Conservation (phyloP, 2,797 vertebrate genomes). For the Rhinichthys osculus region DNA sequence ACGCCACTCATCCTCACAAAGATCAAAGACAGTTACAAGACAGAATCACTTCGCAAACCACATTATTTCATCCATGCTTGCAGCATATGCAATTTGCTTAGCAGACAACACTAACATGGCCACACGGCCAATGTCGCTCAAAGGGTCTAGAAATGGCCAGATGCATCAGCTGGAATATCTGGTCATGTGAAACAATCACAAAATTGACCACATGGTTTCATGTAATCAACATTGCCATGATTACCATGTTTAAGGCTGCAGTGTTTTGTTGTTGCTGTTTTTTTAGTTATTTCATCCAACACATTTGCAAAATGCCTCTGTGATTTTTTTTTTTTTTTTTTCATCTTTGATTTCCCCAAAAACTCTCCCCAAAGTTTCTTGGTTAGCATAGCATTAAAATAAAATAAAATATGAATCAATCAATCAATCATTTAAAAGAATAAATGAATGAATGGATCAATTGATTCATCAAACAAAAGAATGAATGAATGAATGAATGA, state of each 20-base stretch:
- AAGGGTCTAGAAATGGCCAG: neutral
- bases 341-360: neutral
- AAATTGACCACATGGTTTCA: neutral
- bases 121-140: neutral
- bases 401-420: neutral
- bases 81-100: slow-evolving; percentile 52
- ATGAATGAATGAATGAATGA: neutral
- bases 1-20: slow-evolving; percentile 43
- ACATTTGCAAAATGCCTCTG: neutral
- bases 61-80: slow-evolving; percentile 39
- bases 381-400: neutral
- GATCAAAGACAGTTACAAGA: slow-evolving; percentile 51
- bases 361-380: neutral
- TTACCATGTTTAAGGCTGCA: neutral
- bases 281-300: neutral
- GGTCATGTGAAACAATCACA: neutral
- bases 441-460: neutral
- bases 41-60: slow-evolving; percentile 33
- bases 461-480: accelerated
- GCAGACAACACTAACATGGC: slow-evolving; percentile 15
- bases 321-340: too few species aligned
- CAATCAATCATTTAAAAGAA: neutral
- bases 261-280: neutral
- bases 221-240: neutral
- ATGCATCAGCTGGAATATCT: neutral